Base-by-base conservation (phyloP, 1,140 invertebrate genomes). In the Procambarus virginalis region DNA sequence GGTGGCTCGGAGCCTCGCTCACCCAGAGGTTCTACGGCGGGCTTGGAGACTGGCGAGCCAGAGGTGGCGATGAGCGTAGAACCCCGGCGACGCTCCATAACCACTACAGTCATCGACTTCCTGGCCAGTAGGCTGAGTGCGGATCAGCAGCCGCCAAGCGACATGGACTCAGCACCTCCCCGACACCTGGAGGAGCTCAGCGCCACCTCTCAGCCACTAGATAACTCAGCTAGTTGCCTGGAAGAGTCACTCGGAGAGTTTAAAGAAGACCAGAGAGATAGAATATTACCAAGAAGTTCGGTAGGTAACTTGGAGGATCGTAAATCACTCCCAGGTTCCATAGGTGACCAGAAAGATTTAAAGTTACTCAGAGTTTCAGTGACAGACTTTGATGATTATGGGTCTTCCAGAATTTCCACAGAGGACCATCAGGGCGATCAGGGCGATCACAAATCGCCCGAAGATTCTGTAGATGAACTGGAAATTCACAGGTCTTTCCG, bases 201-300 rank as follows among this genome's bases (percentile, higher is more conserved):
- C 22, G 22, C 48, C 4, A 17, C 20, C 12, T 64, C 45, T 70
- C 34, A 0, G 9, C 22, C 64, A 48, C 60, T 14, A 3, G 55
- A 51, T 0, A 58, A 8, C 17, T 84, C 81, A 49, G 22, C 68
- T 46, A 14, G 22, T 58, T 34, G 17, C 3, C 20, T 48, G n/a
- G 64, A 76, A 8, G 3, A 34, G 3, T 73, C 70, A 51, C 79
- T 55, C 4, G 51, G 70, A 45, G 70, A 49, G 0, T 75, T 46
- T 55, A 49, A 2, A 55, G 70, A 4, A 73, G 79, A 2, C 34
- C 5, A 8, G 34, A 22, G 20, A 17, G 22, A 0, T 73, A n/a
- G 68, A 8, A 73, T 2, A 45, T 84, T 64, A 84, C 64, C 81
- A 0, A 84, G 45, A 70, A 64, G 64, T 48, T 84, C 81, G 73